Base-by-base conservation (phyloP, 2,113 vertebrate species). In the Arothron firmamentum region DNA sequence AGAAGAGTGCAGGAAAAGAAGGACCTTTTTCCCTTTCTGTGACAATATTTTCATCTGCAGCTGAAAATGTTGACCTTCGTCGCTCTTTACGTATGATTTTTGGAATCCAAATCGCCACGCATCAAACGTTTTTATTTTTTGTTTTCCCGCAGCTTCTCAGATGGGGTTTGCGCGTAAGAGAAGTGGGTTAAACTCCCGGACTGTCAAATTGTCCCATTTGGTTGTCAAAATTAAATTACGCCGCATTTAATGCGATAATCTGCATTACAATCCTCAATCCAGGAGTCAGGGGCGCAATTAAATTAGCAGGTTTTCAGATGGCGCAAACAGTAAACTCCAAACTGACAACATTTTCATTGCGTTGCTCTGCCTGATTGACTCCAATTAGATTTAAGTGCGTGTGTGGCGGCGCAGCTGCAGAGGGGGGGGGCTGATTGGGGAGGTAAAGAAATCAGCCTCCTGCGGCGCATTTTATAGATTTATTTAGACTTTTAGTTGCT, bases 171-270 rank as follows among this genome's bases (percentile, higher is more conserved):
- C 80, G 58, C 68, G 45, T 82, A 85, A 77, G 77, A 55, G 67
- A 62, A 65, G 16, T 17, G 71, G 80, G 61, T 25, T 80, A 71
- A 77, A 85, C 79, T 79, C 70, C 76, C 52, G 56, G 61, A 75
- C 65, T 79, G 78, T 81, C 78, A 70, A 46, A 82, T 84, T 85
- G 13, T 75, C 78, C 82, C 61, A 73, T 80, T 80, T 71, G 74
- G 63, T 62, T 63, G 77, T 80, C 71, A 80, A 79, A 70, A 88
- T 88, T 82, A 63, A 88, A 86, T 88, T 86, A 83, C 67, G 55
- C 18, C 46, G 48, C 66, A 54, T 89, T 81, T 88, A 91, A 92
- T 88, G 83, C 63, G 85, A 88, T 90, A 91, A 91, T 89, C 85
- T 87, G 71, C 75, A 83, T 77, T 81, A 85, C 84, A 85, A 87